These are phyloP conservation scores for Varecia variegata DNA, from an alignment of 2,797 vertebrate genomes.

Conservation along the genomic window DNA sequence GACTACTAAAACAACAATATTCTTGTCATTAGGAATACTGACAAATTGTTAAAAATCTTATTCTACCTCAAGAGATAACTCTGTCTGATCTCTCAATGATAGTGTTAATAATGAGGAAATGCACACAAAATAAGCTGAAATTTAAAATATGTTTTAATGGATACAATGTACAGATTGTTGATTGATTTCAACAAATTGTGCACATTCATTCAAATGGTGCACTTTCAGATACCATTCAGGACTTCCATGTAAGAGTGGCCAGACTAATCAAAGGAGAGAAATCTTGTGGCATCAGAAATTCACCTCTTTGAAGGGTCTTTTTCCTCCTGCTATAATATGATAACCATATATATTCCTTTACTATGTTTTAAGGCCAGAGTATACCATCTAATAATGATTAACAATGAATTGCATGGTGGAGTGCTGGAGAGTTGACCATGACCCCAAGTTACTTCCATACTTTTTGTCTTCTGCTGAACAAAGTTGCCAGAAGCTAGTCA, in stretches of 20 bases:
- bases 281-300: background rate
- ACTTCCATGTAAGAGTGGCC: background rate
- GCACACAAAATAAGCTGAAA: background rate
- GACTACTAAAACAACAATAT: constrained; percentile 29
- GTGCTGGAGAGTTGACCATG: background rate
- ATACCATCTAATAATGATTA: background rate
- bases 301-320: background rate
- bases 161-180: background rate
- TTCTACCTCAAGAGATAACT: background rate
- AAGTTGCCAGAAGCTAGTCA: background rate
- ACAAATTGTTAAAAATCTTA: constrained; percentile 17
- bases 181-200: background rate
- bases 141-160: background rate
- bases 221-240: background rate
- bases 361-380: background rate
- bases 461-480: background rate
- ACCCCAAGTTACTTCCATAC: background rate
- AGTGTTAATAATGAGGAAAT: background rate
- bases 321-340: background rate
- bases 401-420: background rate
- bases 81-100: background rate
- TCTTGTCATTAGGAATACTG: background rate
- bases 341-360: background rate
- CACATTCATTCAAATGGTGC: background rate
- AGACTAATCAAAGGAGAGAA: background rate